phyloP scores from a whole-genome alignment of 2,797 vertebrate genomes.

The Catharus ustulatus region DNA sequence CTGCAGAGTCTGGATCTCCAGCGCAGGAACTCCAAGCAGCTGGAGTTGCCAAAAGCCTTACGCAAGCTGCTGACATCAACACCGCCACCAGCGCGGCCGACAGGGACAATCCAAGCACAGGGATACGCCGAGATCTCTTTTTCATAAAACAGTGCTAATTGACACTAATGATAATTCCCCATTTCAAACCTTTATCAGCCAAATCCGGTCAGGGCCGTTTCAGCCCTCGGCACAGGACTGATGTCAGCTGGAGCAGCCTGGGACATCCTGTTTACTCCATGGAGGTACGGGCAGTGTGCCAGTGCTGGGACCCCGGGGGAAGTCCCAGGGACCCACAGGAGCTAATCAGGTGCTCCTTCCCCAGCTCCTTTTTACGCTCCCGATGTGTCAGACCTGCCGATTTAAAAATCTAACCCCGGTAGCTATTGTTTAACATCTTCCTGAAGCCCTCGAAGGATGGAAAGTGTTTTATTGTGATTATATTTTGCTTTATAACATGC shows the following conservation, averaged over 20 bases:
- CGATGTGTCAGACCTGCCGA: not conserved
- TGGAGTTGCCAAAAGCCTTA: not conserved
- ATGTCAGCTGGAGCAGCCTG: not conserved
- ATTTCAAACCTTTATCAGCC: not conserved
- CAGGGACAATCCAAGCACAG: not conserved
- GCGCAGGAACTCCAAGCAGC: not conserved
- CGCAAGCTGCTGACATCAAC: slow-evolving; percentile 1
- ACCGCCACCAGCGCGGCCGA: not conserved
- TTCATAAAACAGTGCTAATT: slow-evolving; percentile 8
- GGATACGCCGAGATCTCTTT: not conserved
- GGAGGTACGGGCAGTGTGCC: not conserved
- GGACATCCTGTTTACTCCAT: slow-evolving; percentile 66
- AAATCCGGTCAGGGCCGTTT: not conserved
- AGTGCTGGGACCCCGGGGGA: slow-evolving; percentile 20
- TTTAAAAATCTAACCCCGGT: not conserved
- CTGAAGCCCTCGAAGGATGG: not conserved
- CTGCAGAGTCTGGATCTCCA: not conserved
- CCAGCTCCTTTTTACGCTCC: not conserved
- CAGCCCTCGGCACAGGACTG: not conserved
- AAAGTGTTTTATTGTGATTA: not conserved
- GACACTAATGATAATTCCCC: slow-evolving; percentile 28
- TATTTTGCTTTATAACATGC: not conserved
- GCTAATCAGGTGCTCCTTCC: slow-evolving; percentile 6
- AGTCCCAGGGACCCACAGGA: slow-evolving; percentile 16
- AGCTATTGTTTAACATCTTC: slow-evolving; percentile 55